Evolutionary conservation across 2,888 invertebrate genomes (phyloP).

Genomic region (Dendrolimus pini): DNA sequence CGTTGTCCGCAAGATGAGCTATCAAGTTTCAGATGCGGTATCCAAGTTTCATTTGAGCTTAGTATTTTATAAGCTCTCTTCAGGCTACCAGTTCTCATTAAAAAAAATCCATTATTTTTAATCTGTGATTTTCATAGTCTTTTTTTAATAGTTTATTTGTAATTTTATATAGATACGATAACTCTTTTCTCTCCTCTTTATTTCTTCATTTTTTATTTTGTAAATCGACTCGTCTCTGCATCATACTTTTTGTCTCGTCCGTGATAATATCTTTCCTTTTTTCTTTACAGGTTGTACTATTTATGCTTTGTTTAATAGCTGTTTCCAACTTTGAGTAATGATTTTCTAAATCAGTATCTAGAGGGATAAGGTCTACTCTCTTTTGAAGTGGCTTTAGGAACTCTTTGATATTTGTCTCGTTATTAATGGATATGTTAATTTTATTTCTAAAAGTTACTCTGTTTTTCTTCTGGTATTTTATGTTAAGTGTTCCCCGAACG

Average conservation of each 20-base stretch:
- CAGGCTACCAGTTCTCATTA: background rate
- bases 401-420: too few relatives aligned
- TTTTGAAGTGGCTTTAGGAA: too few relatives aligned
- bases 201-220: too few relatives aligned
- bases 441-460: background rate
- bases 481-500: slow-evolving; percentile 4
- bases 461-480: slow-evolving; percentile 1
- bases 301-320: too few relatives aligned
- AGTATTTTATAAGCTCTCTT: slow-evolving; percentile 1
- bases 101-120: background rate
- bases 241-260: too few relatives aligned
- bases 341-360: too few relatives aligned
- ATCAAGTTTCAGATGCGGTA: background rate
- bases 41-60: background rate
- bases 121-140: background rate
- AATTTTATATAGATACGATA: slow-evolving; percentile 2
- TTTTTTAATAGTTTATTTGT: slow-evolving; percentile 5
- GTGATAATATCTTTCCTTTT: too few relatives aligned
- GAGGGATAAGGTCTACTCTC: too few relatives aligned
- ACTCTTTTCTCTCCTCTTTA: slow-evolving; percentile 4
- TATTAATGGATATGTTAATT: background rate
- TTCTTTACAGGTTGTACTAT: too few relatives aligned
- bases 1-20: too few relatives aligned
- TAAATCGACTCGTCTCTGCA: too few relatives aligned
- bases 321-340: too few relatives aligned